phyloP scores from a whole-genome alignment of 2,113 vertebrate genomes.

The human (Homo sapiens) region GRCh38 chr12:72237001-72237500 shows the following conservation, averaged over 20 bases:
- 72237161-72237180: slow-evolving; percentile 83
- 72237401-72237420: slow-evolving; percentile 64
- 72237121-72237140: slow-evolving; percentile 78
- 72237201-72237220: slow-evolving; percentile 77
- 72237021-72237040: slow-evolving; percentile 58
- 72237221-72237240: slow-evolving; percentile 84
- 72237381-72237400: slow-evolving; percentile 70
- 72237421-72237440: slow-evolving; percentile 59
- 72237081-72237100: slow-evolving; percentile 77
- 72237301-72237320: slow-evolving; percentile 76
- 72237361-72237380: slow-evolving; percentile 77
- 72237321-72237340: slow-evolving; percentile 65
- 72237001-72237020: slow-evolving; percentile 59
- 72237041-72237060: slow-evolving; percentile 61
- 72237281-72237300: slow-evolving; percentile 59
- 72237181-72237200: slow-evolving; percentile 81
- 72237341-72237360: slow-evolving; percentile 71
- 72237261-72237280: slow-evolving; percentile 69
- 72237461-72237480: neutral
- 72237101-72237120: slow-evolving; percentile 72
- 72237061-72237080: slow-evolving; percentile 69
- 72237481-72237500: slow-evolving; percentile 45
- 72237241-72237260: slow-evolving; percentile 76
- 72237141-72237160: slow-evolving; percentile 78
- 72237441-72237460: slow-evolving; percentile 57